These are phyloP conservation scores for Seladonia tumulorum DNA, from an alignment of 2,888 invertebrate genomes.

Conservation along the genomic window DNA sequence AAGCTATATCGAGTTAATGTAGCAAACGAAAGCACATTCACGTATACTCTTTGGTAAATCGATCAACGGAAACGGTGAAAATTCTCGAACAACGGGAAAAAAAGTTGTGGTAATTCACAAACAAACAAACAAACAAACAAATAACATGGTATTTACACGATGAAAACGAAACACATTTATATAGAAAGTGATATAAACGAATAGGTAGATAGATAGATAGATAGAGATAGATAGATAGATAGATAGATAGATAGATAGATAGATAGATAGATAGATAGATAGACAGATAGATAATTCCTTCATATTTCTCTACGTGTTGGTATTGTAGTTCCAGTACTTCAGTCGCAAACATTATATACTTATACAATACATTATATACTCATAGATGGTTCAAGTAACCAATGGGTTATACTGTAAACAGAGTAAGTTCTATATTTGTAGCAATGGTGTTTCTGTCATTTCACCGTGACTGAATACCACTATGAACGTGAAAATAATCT, in stretches of 20 bases:
- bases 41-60: constrained; percentile 9
- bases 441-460: constrained; percentile 58
- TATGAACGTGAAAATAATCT: constrained; percentile 58
- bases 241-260: not conserved
- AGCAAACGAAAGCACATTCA: constrained; percentile 43
- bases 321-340: constrained; percentile 13
- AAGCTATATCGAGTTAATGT: constrained; percentile 53
- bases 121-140: constrained; percentile 10
- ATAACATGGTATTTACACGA: constrained; percentile 35
- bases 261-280: not conserved
- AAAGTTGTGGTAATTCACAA: not conserved
- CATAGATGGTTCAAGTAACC: constrained; percentile 74
- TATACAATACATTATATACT: constrained; percentile 30
- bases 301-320: constrained; percentile 17
- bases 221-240: not conserved
- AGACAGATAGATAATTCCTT: constrained; percentile 1
- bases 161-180: constrained; percentile 11
- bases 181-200: not conserved
- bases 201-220: not conserved
- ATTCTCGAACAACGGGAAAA: constrained; percentile 14
- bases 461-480: constrained; percentile 81
- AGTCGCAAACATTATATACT: constrained; percentile 16
- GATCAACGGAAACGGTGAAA: constrained; percentile 15
- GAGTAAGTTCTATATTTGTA: constrained; percentile 43
- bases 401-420: constrained; percentile 58